Evolutionary conservation across 1,140 invertebrate species (phyloP), one percentile per base, ranked within the genome.

Genomic region (Homalodisca vitripennis): DNA sequence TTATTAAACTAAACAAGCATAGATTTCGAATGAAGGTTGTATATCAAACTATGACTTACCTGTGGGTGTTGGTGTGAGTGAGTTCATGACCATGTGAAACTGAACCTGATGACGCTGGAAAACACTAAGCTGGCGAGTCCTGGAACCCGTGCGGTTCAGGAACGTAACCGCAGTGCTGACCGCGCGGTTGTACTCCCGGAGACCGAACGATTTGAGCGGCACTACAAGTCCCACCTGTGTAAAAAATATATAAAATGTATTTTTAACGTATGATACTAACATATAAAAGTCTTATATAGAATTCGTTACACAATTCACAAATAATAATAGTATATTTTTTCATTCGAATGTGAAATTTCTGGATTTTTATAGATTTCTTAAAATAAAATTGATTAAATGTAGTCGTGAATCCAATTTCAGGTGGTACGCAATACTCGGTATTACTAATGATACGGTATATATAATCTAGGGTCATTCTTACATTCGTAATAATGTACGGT

Each of bases 11-110:
- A n/a, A n/a, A n/a, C n/a, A n/a, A n/a, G n/a, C n/a, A n/a, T n/a
- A n/a, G n/a, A n/a, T n/a, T n/a, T n/a, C n/a, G n/a, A n/a, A n/a
- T n/a, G n/a, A n/a, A n/a, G n/a, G n/a, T n/a, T n/a, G n/a, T n/a
- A n/a, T n/a, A n/a, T n/a, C n/a, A n/a, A n/a, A n/a, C n/a, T n/a
- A 41, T 41, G n/a, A 72, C 62, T 87, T 80, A 92, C 90, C 87
- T 79, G 86, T 92, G 57, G 91, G 91, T 82, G 88, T 92, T 34
- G 91, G 90, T 64, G 88, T 90, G 70, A 92, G 81, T 74, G 86
- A 86, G 75, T 89, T 86, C 85, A 89, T 91, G 67, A 82, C 84
- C 74, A 88, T 86, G 73, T 85, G 85, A 71, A 89, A 85, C 73
- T 87, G 84, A 68, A 91, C 84, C 74, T 87, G 87, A 79, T 89